Base-by-base conservation (phyloP, 2,888 invertebrate genomes). In the Sphinx pinastri region DNA sequence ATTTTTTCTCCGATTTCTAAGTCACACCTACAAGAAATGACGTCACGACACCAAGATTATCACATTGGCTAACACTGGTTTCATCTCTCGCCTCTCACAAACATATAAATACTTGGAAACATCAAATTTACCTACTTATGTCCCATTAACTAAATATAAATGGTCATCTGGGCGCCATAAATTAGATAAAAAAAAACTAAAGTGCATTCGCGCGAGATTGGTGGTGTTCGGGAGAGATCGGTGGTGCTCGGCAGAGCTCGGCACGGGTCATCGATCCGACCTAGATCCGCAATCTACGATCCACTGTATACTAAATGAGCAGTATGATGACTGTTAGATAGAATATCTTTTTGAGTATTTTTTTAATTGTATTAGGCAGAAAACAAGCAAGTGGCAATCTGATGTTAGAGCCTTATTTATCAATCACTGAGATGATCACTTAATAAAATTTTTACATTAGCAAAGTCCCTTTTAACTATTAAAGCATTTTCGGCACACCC, bases 251-350 rank as follows among this genome's bases (percentile, higher is more conserved):
- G 77, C 69, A 54, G 68, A 73, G 71, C 73, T 82, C 79, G 79
- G 79, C 77, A 73, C 84, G 85, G 88, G 85, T 87, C 88, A 85
- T 86, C 83, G 87, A 80, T 80, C 88, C 81, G 88, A 83, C 88
- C 88, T 74, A 88, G 84, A 82, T 89, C 81, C 69, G 72, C 75
- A 70, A 70, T 67, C 70, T 70, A 70, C 67, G 70, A 67, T 63
- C 51, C 69, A 55, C 67, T 67, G 52, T 45, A 58, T 3, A 14
- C 59, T 2, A 45, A 70, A 47, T 59, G 51, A 16, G 31, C 59
- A 67, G 70, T 68, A 70, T 13, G n/a, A 45, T 16, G 51, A 57
- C 49, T 52, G 49, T n/a, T n/a, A 13, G 11, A 57, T 14, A 31
- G 25, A 60, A 60, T 60, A 19, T 13, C 12, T 11, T 31, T n/a